Evolutionary conservation across 1,140 invertebrate genomes (phyloP).

Genomic region (Drosophila tristis): DNA sequence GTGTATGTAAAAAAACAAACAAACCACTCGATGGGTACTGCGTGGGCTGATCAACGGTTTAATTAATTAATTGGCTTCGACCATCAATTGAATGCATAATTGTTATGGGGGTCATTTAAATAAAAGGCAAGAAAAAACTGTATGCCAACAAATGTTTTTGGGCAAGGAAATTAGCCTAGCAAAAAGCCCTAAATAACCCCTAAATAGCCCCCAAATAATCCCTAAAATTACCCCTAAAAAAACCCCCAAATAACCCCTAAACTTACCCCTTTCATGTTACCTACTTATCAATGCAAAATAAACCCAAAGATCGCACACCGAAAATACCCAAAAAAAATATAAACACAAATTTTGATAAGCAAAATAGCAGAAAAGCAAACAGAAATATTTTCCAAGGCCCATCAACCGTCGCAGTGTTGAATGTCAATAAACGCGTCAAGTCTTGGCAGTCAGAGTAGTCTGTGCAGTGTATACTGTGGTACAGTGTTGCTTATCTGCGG

Average conservation of each 20-base stretch:
- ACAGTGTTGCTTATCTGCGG: constrained; percentile 11
- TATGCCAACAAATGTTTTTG: constrained; percentile 4
- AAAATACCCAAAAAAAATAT: background rate
- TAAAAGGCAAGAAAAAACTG: constrained; percentile 23
- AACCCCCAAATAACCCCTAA: too few relatives aligned
- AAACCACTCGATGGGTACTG: constrained; percentile 23
- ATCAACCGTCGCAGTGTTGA: background rate
- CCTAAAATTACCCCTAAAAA: too few relatives aligned
- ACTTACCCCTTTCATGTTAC: background rate
- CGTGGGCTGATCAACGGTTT: constrained; percentile 56
- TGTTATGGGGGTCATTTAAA: constrained; percentile 80
- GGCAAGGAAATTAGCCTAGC: background rate
- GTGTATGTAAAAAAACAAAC: constrained; percentile 67
- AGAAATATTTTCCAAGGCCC: background rate
- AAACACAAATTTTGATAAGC: constrained; percentile 19
- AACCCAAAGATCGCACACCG: background rate
- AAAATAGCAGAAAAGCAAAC: constrained; percentile 20
- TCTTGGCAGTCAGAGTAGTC: background rate
- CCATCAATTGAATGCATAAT: constrained; percentile 72
- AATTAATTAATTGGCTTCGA: constrained; percentile 78
- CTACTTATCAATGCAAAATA: background rate
- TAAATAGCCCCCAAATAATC: background rate
- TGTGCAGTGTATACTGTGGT: background rate
- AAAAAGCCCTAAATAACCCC: too few relatives aligned
- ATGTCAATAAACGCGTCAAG: constrained; percentile 16